A percentile compares a stretch with the other conserved stretches of the same genome.
Evolutionary conservation across 2,888 invertebrate species (phyloP).

Genomic region (Melanchra persicariae): DNA sequence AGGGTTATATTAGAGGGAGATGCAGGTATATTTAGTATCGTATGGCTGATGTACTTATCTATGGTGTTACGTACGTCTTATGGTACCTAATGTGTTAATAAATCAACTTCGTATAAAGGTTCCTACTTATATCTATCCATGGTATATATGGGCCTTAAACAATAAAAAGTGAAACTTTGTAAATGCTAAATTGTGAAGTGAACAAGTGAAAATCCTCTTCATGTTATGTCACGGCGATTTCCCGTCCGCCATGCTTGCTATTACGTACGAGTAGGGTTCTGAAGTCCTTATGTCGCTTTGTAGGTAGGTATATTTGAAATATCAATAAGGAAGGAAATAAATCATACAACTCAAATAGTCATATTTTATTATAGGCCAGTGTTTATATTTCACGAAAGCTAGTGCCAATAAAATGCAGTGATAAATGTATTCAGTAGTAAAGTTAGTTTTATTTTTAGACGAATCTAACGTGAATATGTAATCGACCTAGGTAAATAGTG

Average conservation of each 20-base stretch:
- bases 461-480: conserved; percentile 4
- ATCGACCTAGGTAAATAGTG: not conserved
- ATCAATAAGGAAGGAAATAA: conserved; percentile 3
- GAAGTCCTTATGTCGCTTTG: not conserved
- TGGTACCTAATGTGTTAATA: too few species aligned
- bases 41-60: not conserved
- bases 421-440: conserved; percentile 25
- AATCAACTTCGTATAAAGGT: too few species aligned
- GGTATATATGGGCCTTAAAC: not conserved
- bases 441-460: conserved; percentile 43
- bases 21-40: not conserved
- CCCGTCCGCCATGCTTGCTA: too few species aligned
- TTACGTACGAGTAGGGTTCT: not conserved
- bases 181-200: not conserved
- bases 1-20: too few species aligned
- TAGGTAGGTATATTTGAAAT: conserved; percentile 6
- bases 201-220: not conserved
- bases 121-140: not conserved
- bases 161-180: not conserved
- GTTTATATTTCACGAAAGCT: not conserved
- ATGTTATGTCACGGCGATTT: conserved; percentile 1
- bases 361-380: not conserved
- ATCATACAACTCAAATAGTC: conserved; percentile 3
- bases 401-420: conserved; percentile 29
- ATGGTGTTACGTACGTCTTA: not conserved